Base-by-base conservation (phyloP, 2,888 invertebrate species). In the Orchestes rusci region DNA sequence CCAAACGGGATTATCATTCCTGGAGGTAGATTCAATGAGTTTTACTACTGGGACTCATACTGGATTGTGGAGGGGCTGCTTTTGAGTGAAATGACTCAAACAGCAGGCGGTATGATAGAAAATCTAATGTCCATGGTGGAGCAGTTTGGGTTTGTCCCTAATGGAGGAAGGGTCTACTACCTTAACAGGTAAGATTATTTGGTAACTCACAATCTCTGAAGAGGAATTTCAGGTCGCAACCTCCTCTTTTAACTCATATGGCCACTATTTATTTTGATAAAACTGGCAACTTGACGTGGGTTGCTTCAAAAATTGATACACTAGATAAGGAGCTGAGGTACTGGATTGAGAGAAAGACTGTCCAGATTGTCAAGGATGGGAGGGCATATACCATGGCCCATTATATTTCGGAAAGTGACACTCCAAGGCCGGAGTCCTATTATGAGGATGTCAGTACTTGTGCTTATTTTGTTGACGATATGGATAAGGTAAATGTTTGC, bases 21-120 rank as follows among this genome's bases (percentile, higher is more conserved):
- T 15, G 78, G 85, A 54, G 75, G 90, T 52, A 57, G 90, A 64
- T 76, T 90, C 70, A 68, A 71, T 57, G 84, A 83, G 59, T 72
- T 82, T 47, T 89, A 88, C 63, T 89, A 89, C 62, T 89, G 90
- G 89, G 90, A 91, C 59, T 79, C 87, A 0, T 90, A 82, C 63
- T 91, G 89, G 88, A 84, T 87, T 38, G 73, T 90, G 34, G 80
- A 84, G 60, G 90, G 89, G 69, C 69, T 91, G 4, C 69, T 91
- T 1, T 70, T 82, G 7, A 83, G 84, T 46, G 84, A 80, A 49
- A 89, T 91, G 89, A 62, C 71, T 4, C 67, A 73, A 3, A 88
- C 88, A 0, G 84, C 76, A 0, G 71, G 70, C 63, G 85, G 86
- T 2, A 83, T 89, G 74, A 73, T 90, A 16, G 74, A 77, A 51